Percentiles rank a stretch among this genome's conserved stretches.
phyloP scores from a whole-genome alignment of 1,140 invertebrate genomes.

The Hormaphis cornu region DNA sequence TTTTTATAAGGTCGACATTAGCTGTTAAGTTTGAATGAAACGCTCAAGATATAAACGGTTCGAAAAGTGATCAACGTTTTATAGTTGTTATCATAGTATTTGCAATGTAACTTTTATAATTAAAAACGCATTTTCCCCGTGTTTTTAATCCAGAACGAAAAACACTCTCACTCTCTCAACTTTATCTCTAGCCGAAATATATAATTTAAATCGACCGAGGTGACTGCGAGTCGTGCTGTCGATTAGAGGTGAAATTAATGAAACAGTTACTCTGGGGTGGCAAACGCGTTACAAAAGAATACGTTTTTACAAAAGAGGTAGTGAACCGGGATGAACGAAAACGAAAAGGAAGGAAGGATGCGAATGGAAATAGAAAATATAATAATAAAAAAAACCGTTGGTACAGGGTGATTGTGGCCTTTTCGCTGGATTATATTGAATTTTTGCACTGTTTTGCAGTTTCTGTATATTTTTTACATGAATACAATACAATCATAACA shows the following conservation, averaged over 20 bases:
- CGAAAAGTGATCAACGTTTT: no score
- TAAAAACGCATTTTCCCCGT: background rate
- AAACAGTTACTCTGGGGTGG: background rate
- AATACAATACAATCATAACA: no score
- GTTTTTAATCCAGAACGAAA: background rate
- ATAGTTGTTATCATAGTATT: no score
- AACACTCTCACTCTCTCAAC: background rate
- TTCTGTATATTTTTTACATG: no score
- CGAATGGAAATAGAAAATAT: background rate
- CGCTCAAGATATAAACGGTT: no score
- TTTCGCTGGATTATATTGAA: no score
- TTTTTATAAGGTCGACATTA: no score
- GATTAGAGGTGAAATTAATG: constrained; percentile 13
- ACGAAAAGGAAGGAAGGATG: background rate
- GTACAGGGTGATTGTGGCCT: no score
- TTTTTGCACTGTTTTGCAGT: background rate
- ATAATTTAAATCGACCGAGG: background rate
- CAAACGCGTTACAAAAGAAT: constrained; percentile 5
- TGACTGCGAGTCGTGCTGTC: background rate
- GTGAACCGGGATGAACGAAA: constrained; percentile 11
- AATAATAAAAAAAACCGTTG: background rate
- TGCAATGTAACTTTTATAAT: constrained; percentile 2
- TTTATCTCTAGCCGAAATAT: no score
- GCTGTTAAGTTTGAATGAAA: no score
- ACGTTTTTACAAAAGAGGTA: background rate